Evolutionary conservation across 2,888 invertebrate genomes (phyloP).

Genomic region (Athrips mouffetella): DNA sequence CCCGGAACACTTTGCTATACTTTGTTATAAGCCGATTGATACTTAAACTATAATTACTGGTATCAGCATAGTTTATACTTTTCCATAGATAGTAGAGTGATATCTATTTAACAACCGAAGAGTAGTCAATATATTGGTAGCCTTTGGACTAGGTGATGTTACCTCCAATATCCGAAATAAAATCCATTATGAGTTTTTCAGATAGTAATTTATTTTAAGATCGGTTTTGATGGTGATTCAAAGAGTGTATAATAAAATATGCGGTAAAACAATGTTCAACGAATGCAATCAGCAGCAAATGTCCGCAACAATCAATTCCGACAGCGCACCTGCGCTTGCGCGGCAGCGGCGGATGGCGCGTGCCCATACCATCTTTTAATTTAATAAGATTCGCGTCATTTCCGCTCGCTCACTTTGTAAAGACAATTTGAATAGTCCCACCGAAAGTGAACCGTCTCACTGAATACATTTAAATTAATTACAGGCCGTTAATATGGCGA

Average conservation of each 20-base stretch:
- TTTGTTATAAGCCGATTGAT: constrained; percentile 4
- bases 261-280: no score
- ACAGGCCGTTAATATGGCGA: constrained; percentile 49
- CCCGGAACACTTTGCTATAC: constrained; percentile 8
- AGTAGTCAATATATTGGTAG: no score
- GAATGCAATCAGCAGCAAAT: no score
- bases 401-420: constrained; percentile 53
- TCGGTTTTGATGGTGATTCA: no score
- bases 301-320: not conserved
- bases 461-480: constrained; percentile 72
- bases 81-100: no score
- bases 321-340: constrained; percentile 20
- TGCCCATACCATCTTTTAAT: constrained; percentile 31
- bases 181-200: no score
- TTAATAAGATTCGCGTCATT: constrained; percentile 43
- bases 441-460: constrained; percentile 53
- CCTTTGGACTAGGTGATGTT: no score
- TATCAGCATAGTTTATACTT: no score
- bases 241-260: no score
- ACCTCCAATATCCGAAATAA: no score
- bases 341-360: constrained; percentile 23
- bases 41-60: constrained; percentile 3
- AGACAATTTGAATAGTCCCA: constrained; percentile 54
- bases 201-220: no score
- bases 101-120: no score